A percentile compares a stretch with the other conserved stretches of the same genome.
Evolutionary conservation across 2,888 invertebrate species (phyloP).

Genomic region (Acronicta alni): DNA sequence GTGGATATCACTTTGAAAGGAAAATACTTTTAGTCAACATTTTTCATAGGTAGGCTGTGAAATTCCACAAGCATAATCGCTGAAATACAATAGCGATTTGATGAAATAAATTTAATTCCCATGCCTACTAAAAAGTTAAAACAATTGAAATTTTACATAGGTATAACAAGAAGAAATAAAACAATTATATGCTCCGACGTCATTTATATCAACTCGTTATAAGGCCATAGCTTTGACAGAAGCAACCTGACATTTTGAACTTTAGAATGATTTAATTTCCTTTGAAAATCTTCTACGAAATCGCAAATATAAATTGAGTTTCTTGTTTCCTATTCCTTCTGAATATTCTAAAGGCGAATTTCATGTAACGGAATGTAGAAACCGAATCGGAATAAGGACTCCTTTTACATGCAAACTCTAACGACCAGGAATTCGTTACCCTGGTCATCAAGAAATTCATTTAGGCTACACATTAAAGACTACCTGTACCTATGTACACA

Average conservation of each 20-base stretch:
- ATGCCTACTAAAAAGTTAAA: no score
- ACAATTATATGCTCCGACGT: background rate
- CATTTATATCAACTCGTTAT: no score
- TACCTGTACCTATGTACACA: background rate
- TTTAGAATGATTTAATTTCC: conserved; percentile 73
- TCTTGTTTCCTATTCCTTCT: conserved; percentile 66
- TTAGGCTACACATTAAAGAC: conserved; percentile 15
- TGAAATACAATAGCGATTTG: no score
- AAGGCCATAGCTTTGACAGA: conserved; percentile 11
- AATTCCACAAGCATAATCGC: no score
- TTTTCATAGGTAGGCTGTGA: no score
- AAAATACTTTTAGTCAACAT: no score
- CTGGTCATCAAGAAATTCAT: conserved; percentile 9
- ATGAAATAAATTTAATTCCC: no score
- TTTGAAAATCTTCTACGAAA: conserved; percentile 63
- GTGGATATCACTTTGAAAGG: no score
- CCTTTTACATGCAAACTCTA: conserved; percentile 28
- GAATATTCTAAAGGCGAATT: conserved; percentile 69
- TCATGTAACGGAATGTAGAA: conserved; percentile 52
- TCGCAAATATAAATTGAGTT: conserved; percentile 74
- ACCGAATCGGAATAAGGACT: conserved; percentile 52
- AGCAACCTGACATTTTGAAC: conserved; percentile 57
- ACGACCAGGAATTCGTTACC: conserved; percentile 26
- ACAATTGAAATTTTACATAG: no score
- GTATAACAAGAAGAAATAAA: background rate